Conservation (phyloP, 2,113 vertebrate genomes). For the Corythaixoides concolor region DNA sequence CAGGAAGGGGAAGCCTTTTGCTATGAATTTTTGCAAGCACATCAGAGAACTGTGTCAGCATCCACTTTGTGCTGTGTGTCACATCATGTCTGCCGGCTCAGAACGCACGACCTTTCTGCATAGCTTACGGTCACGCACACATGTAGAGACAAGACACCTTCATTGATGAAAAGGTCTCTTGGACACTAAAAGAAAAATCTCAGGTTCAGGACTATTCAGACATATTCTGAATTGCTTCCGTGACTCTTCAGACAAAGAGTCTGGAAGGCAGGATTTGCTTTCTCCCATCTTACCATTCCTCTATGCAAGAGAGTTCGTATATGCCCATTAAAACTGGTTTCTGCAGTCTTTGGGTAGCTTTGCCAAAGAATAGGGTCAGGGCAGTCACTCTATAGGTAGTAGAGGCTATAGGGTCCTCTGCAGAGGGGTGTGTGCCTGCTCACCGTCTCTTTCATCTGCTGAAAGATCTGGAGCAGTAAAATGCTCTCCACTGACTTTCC, state of each 20-base stretch:
- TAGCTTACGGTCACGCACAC: background rate
- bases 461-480: background rate
- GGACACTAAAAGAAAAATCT: background rate
- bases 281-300: background rate
- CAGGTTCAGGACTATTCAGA: background rate
- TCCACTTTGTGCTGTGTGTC: background rate
- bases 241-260: background rate
- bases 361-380: background rate
- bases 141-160: background rate
- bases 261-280: background rate
- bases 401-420: background rate
- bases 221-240: background rate
- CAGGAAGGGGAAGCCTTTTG: background rate
- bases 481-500: background rate
- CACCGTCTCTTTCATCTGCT: background rate
- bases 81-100: background rate
- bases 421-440: accelerated
- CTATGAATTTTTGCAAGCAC: background rate
- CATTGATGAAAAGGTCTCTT: background rate
- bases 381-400: background rate
- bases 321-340: background rate
- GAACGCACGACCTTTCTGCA: background rate
- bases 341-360: background rate
- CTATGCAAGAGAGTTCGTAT: accelerated
- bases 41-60: background rate